Conservation (phyloP, 2,797 vertebrate species). For the Centroberyx gerrardi region DNA sequence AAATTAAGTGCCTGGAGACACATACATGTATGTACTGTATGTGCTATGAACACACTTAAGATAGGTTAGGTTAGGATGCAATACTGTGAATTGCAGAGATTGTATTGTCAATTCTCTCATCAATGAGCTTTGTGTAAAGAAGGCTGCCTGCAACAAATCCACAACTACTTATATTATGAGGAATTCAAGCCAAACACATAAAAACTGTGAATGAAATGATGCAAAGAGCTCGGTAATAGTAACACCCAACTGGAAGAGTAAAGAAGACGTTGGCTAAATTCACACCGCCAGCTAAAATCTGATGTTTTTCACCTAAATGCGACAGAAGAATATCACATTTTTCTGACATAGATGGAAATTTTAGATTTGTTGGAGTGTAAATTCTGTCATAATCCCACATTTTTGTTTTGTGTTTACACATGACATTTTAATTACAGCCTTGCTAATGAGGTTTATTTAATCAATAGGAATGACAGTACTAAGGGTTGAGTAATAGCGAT, state of each 20-base stretch:
- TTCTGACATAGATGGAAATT: no score
- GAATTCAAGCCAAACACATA: conserved; percentile 70
- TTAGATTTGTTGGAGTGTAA: neutral
- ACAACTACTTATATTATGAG: conserved; percentile 54
- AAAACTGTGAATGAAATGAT: conserved; percentile 68
- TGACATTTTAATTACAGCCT: conserved; percentile 29
- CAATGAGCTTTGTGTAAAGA: neutral
- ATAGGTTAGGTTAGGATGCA: conserved; percentile 45
- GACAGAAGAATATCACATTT: no score
- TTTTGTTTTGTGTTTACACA: conserved; percentile 33
- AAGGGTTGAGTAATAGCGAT: conserved; percentile 37
- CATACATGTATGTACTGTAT: conserved; percentile 18
- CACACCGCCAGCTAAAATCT: neutral
- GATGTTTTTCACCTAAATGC: neutral
- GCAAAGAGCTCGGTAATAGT: conserved; percentile 26
- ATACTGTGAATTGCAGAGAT: conserved; percentile 25
- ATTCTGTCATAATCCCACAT: conserved; percentile 33
- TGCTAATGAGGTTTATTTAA: conserved; percentile 36
- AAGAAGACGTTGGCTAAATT: neutral
- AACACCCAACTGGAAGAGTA: neutral
- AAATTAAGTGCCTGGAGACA: conserved; percentile 63
- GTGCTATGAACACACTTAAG: conserved; percentile 30
- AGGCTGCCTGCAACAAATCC: conserved; percentile 20
- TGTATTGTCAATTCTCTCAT: conserved; percentile 8
- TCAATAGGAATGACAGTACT: conserved; percentile 48